phyloP scores from a whole-genome alignment of 2,888 invertebrate species.

The Branchipolynoe longqiensis region DNA sequence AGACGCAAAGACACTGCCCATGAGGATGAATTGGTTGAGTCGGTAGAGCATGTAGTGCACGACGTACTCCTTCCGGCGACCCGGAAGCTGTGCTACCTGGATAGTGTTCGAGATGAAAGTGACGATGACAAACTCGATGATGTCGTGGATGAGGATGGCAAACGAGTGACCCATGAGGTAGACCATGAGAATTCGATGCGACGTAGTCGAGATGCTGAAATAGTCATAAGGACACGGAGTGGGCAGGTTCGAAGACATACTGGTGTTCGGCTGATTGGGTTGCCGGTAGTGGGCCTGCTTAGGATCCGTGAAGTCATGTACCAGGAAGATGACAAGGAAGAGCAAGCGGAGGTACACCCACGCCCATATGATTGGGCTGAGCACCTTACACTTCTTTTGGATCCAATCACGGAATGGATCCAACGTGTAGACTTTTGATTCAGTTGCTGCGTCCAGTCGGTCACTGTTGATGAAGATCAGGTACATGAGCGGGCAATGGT shows the following conservation, averaged over 20 bases:
- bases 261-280: not conserved
- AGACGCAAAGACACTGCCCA: not conserved
- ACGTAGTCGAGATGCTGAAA: not conserved
- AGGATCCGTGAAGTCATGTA: conserved; percentile 8
- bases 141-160: not conserved
- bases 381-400: not conserved
- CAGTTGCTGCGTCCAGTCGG: conserved; percentile 3
- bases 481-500: conserved; percentile 37
- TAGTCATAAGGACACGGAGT: not conserved
- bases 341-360: conserved; percentile 10
- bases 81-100: not conserved
- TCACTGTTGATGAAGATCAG: conserved; percentile 3
- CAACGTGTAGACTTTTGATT: not conserved
- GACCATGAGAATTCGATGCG: not conserved
- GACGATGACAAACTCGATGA: not conserved
- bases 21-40: not conserved
- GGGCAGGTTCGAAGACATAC: not conserved
- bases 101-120: not conserved
- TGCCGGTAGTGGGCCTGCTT: not conserved
- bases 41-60: not conserved
- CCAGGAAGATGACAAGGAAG: not conserved
- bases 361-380: not conserved
- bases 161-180: not conserved
- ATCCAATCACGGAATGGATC: conserved; percentile 34
- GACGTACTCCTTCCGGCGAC: conserved; percentile 5